Conservation (phyloP, 2,113 vertebrate species). For the Esox niger region DNA sequence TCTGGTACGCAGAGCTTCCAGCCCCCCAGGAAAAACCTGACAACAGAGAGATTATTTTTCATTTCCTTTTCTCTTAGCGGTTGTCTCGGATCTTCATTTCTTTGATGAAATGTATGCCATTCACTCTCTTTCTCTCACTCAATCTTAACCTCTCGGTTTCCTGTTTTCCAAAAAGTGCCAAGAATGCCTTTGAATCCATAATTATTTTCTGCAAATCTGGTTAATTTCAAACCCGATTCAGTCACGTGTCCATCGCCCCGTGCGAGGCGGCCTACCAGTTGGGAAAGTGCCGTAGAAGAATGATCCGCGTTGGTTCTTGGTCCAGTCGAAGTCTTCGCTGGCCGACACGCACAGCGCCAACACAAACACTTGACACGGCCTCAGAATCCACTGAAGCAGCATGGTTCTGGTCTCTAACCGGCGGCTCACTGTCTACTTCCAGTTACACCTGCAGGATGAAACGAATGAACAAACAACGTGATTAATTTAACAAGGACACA, state of each 20-base stretch:
- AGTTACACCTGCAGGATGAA: slow-evolving; percentile 42
- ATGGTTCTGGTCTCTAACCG: slow-evolving; percentile 32
- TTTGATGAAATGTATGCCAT: too few relatives aligned
- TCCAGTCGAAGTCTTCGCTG: slow-evolving; percentile 72
- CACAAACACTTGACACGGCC: slow-evolving; percentile 51
- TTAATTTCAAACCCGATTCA: neutral
- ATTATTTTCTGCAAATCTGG: too few relatives aligned
- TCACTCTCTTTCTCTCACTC: too few relatives aligned
- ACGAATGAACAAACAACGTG: neutral
- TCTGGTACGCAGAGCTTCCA: slow-evolving; percentile 89
- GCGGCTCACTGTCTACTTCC: slow-evolving; percentile 17
- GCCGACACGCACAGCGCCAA: slow-evolving; percentile 48
- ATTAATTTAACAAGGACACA: too few relatives aligned
- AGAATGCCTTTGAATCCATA: too few relatives aligned
- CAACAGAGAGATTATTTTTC: too few relatives aligned
- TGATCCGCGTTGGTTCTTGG: slow-evolving; percentile 74
- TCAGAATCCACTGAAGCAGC: slow-evolving; percentile 30
- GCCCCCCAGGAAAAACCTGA: slow-evolving; percentile 88
- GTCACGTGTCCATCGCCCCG: neutral
- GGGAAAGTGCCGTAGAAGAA: slow-evolving; percentile 88
- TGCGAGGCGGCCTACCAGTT: slow-evolving; percentile 65
- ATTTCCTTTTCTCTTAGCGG: too few relatives aligned
- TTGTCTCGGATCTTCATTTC: too few relatives aligned
- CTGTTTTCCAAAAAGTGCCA: too few relatives aligned
- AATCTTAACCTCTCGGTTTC: too few relatives aligned